A percentile compares a stretch with the other conserved stretches of the same genome.
These are phyloP conservation scores for Melanophora roralis DNA, from an alignment of 2,888 invertebrate species.

Conservation along the genomic window DNA sequence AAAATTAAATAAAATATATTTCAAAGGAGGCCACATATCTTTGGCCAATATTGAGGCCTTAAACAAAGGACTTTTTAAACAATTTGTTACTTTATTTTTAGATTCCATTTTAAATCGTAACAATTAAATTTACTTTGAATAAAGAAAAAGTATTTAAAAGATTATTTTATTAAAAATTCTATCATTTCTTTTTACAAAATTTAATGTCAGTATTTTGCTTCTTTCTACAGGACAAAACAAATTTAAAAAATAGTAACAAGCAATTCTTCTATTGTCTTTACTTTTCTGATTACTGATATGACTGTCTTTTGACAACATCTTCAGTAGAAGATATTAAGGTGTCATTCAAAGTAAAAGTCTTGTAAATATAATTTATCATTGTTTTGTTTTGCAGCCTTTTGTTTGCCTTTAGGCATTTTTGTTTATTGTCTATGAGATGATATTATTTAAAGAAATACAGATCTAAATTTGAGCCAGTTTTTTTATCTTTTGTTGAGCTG, in stretches of 20 bases:
- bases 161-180: conserved; percentile 69
- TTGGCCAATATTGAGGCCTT: conserved; percentile 66
- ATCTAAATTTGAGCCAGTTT: conserved; percentile 7
- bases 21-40: conserved; percentile 66
- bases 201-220: neutral
- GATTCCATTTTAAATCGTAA: too few relatives aligned
- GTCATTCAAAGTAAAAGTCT: conserved; percentile 1
- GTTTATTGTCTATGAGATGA: neutral
- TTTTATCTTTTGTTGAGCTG: conserved; percentile 11
- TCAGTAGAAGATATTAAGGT: conserved; percentile 35
- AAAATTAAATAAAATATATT: conserved; percentile 33
- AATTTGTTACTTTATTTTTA: too few relatives aligned
- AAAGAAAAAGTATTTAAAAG: conserved; percentile 63
- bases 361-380: conserved; percentile 4
- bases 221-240: too few relatives aligned
- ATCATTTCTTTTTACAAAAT: neutral
- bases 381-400: conserved; percentile 58
- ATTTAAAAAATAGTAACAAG: too few relatives aligned
- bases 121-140: neutral
- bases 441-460: neutral
- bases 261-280: conserved; percentile 6
- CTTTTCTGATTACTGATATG: neutral
- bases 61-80: conserved; percentile 59
- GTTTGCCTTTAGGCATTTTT: conserved; percentile 63
- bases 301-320: conserved; percentile 49